Percentiles rank a stretch among this genome's conserved stretches.
These are phyloP conservation scores for Amniataba percoides DNA, from an alignment of 2,797 vertebrate species.

Conservation along the genomic window DNA sequence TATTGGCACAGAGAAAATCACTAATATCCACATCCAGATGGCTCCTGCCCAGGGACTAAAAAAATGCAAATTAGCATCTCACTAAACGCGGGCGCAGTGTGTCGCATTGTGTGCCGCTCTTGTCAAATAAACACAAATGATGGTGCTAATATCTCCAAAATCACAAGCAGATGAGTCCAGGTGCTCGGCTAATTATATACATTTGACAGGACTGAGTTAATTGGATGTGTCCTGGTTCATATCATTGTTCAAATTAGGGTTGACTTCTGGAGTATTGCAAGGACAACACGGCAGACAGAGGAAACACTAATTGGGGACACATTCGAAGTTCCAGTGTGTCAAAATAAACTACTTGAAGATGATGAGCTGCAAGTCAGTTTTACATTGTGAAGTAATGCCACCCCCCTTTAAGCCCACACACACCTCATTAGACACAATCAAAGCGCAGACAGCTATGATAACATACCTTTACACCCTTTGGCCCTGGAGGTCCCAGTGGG, in stretches of 20 bases:
- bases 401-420: conserved; percentile 2
- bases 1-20: conserved; percentile 63
- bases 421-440: conserved; percentile 46
- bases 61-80: conserved; percentile 62
- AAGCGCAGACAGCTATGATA: conserved; percentile 24
- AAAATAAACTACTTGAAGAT: conserved; percentile 32
- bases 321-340: conserved; percentile 37
- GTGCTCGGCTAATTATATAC: conserved; percentile 69
- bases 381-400: conserved; percentile 21
- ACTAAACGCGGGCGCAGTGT: conserved; percentile 51
- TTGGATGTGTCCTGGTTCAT: conserved; percentile 55
- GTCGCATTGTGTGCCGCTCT: conserved; percentile 45
- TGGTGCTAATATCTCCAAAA: conserved; percentile 56
- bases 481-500: conserved; percentile 89
- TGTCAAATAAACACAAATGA: conserved; percentile 75
- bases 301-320: conserved; percentile 55
- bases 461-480: conserved; percentile 95
- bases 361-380: conserved; percentile 26
- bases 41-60: conserved; percentile 53
- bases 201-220: conserved; percentile 64
- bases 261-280: conserved; percentile 51
- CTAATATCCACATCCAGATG: conserved; percentile 72
- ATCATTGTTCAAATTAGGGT: conserved; percentile 61
- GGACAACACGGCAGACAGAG: conserved; percentile 43
- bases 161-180: conserved; percentile 59